A percentile compares a stretch with the other conserved stretches of the same genome.
Evolutionary conservation across 1,140 invertebrate genomes (phyloP).

Genomic region (Phthorimaea operculella): DNA sequence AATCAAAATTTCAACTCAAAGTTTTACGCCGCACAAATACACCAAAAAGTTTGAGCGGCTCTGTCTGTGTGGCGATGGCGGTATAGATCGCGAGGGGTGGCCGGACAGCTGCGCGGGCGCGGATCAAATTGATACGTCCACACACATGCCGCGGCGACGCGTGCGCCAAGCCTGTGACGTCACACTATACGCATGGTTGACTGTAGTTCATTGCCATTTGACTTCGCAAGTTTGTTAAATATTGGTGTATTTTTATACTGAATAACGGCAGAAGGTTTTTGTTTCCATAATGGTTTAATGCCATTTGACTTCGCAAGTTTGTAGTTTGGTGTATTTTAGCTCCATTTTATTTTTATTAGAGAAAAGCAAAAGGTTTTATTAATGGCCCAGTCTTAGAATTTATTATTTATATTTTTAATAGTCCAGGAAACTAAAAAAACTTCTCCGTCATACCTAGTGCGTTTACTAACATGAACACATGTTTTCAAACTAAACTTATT

Average conservation of each 20-base stretch:
- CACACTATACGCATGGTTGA: neutral
- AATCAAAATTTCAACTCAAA: neutral
- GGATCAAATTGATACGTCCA: constrained; percentile 52
- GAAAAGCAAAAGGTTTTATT: no score
- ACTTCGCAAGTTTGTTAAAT: neutral
- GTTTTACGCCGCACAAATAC: neutral
- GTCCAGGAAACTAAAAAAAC: no score
- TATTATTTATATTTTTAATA: no score
- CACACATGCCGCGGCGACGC: constrained; percentile 47
- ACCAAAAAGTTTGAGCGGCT: neutral
- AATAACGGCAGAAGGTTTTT: neutral
- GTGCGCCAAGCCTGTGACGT: constrained; percentile 11
- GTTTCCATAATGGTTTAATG: no score
- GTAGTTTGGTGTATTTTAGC: no score
- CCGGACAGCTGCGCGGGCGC: constrained; percentile 50
- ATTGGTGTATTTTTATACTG: neutral
- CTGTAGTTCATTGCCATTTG: neutral
- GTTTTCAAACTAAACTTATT: no score
- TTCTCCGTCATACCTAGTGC: no score
- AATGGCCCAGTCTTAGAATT: no score
- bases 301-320: no score
- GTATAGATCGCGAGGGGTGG: neutral
- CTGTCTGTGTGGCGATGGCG: neutral
- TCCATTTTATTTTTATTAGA: no score
- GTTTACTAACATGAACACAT: no score